Conservation (phyloP, 2,113 vertebrate genomes). For the Cephalophus harveyi region DNA sequence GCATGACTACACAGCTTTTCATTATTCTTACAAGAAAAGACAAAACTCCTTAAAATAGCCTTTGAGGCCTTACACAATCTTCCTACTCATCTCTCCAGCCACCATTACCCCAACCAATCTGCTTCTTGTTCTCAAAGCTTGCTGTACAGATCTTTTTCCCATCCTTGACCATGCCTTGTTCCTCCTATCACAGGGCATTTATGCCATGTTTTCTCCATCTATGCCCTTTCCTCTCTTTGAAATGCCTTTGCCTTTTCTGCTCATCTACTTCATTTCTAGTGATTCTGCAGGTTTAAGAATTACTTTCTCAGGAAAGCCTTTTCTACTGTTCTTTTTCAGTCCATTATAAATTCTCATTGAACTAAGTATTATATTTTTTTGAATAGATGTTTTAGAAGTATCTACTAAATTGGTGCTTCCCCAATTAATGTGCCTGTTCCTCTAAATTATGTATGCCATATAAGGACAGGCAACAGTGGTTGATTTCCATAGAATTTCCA, state of each 20-base stretch:
- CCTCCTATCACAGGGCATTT: not conserved
- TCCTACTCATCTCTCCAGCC: not conserved
- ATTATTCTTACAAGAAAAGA: not conserved
- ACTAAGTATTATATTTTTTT: not conserved
- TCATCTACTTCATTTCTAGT: not conserved
- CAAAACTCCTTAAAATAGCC: not conserved
- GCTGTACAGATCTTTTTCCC: not conserved
- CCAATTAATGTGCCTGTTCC: not conserved
- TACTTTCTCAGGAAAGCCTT: not conserved
- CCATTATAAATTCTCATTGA: not conserved
- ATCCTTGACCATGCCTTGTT: not conserved
- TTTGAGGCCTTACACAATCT: not conserved
- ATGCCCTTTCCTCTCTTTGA: not conserved
- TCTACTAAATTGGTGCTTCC: not conserved
- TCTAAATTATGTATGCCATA: not conserved
- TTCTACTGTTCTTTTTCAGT: not conserved
- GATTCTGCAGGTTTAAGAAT: not conserved
- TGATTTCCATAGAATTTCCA: not conserved
- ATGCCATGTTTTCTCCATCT: not conserved
- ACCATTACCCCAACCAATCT: rapidly evolving
- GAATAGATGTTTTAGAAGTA: not conserved
- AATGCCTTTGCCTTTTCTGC: not conserved
- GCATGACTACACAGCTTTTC: not conserved
- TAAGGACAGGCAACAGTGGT: no score
- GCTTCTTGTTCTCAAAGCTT: not conserved